Evolutionary conservation across 2,113 vertebrate species (phyloP).

Genomic region (Pantherophis guttatus): DNA sequence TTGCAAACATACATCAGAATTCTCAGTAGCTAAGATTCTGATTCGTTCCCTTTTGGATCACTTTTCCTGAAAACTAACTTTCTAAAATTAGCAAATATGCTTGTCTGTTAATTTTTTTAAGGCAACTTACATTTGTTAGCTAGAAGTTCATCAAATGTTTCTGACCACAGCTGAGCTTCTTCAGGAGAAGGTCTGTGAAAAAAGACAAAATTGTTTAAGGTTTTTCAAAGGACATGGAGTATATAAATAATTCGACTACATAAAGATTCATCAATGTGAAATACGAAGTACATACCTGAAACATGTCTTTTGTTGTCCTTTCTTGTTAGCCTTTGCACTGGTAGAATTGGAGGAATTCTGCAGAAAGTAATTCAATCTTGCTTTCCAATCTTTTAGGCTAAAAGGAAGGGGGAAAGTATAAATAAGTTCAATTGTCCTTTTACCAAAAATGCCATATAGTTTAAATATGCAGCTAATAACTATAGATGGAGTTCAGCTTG

Average conservation of each 20-base stretch:
- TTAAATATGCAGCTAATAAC: neutral
- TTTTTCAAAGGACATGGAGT: neutral
- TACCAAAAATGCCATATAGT: neutral
- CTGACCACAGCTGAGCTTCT: slow-evolving; percentile 84
- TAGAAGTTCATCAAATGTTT: slow-evolving; percentile 87
- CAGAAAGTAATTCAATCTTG: slow-evolving; percentile 72
- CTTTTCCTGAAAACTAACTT: neutral
- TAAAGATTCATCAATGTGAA: neutral
- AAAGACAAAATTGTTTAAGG: neutral
- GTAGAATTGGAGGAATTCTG: slow-evolving; percentile 69
- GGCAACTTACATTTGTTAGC: slow-evolving; percentile 84
- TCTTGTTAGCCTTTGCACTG: slow-evolving; percentile 67
- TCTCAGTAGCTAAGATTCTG: neutral
- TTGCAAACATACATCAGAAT: neutral
- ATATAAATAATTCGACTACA: neutral
- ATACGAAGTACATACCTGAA: slow-evolving; percentile 56
- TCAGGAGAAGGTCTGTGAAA: slow-evolving; percentile 78
- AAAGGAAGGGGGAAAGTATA: neutral
- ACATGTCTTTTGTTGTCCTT: slow-evolving; percentile 63
- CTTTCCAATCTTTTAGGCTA: slow-evolving; percentile 77
- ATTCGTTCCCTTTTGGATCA: neutral
- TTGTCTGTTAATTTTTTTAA: neutral
- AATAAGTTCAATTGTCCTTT: accelerated
- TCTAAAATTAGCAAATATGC: accelerated
- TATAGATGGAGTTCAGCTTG: neutral